Conservation (phyloP, 2,797 vertebrate genomes). For the Bradypus variegatus region DNA sequence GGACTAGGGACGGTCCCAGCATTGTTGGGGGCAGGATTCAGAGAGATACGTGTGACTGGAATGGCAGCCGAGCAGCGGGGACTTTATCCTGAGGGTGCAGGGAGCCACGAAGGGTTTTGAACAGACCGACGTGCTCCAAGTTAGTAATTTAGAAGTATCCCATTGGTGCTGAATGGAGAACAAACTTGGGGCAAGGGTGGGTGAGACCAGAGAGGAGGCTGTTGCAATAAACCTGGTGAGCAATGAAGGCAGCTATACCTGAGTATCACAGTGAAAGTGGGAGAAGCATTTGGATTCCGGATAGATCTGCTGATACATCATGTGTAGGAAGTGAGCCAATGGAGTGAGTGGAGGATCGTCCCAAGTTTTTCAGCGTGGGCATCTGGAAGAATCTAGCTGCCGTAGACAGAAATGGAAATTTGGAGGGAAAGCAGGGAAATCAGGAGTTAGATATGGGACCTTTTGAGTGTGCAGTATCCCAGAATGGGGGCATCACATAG, state of each 20-base stretch:
- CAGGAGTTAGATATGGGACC: neutral
- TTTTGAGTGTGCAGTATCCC: neutral
- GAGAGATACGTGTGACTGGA: too few species aligned
- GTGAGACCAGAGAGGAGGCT: neutral
- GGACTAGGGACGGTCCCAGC: too few species aligned
- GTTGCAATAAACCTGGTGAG: neutral
- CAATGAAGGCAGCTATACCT: neutral
- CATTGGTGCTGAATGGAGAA: neutral
- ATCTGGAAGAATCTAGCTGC: neutral
- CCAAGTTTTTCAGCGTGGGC: neutral
- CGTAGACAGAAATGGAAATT: neutral
- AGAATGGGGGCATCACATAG: neutral
- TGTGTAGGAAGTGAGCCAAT: neutral
- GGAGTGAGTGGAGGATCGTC: neutral
- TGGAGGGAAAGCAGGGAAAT: neutral
- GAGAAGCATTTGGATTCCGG: neutral
- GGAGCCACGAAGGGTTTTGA: neutral
- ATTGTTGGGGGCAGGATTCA: too few species aligned
- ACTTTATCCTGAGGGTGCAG: neutral
- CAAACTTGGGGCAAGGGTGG: neutral
- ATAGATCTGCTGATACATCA: neutral
- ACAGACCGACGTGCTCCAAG: neutral
- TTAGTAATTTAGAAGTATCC: neutral
- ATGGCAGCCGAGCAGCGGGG: neutral
- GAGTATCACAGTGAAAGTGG: too few species aligned